These are phyloP conservation scores for Ophion costatus DNA, from an alignment of 2,888 invertebrate species.

Conservation along the genomic window DNA sequence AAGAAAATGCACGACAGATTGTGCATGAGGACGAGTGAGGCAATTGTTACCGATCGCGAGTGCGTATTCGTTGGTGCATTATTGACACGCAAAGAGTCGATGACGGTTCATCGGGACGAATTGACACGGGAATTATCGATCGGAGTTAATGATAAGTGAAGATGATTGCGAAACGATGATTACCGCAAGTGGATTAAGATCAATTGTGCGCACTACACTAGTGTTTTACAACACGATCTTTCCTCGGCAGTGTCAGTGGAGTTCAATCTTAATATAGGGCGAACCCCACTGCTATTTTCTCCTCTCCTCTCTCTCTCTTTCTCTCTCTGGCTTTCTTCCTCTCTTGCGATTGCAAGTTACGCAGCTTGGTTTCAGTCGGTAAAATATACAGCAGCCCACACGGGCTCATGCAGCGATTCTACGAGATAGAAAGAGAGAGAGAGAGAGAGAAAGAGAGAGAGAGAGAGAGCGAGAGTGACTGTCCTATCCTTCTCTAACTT, in stretches of 20 bases:
- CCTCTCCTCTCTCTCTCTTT: slow-evolving; percentile 1
- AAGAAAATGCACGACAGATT: too few species aligned
- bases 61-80: too few species aligned
- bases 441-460: slow-evolving; percentile 24
- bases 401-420: slow-evolving; percentile 29
- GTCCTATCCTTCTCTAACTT: not conserved
- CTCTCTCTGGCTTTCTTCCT: not conserved
- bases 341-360: slow-evolving; percentile 6
- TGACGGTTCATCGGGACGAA: too few species aligned
- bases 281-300: slow-evolving; percentile 80
- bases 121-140: too few species aligned
- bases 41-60: too few species aligned
- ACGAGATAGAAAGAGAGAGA: slow-evolving; percentile 31
- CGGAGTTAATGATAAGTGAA: not conserved
- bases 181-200: slow-evolving; percentile 1
- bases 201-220: not conserved
- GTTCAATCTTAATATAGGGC: slow-evolving; percentile 84
- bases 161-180: slow-evolving; percentile 4
- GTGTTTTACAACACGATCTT: slow-evolving; percentile 39
- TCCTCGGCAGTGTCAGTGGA: slow-evolving; percentile 79
- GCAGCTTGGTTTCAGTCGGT: slow-evolving; percentile 25
- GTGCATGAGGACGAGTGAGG: too few species aligned
- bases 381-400: slow-evolving; percentile 25
- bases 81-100: too few species aligned
- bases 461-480: slow-evolving; percentile 15